phyloP scores from a whole-genome alignment of 2,888 invertebrate genomes.

The Drosophila nigricruria region DNA sequence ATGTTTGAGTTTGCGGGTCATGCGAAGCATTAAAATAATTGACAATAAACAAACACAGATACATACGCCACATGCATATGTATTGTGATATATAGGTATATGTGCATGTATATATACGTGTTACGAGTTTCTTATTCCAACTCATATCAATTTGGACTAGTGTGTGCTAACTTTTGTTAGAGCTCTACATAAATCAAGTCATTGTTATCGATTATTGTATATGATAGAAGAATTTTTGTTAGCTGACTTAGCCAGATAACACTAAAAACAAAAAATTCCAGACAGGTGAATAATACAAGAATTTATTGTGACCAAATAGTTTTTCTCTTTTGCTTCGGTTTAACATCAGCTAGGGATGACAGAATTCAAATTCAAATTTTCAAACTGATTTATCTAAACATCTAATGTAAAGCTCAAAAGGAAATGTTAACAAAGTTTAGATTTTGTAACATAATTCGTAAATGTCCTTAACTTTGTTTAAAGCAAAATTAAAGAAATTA shows the following conservation, averaged over 20 bases:
- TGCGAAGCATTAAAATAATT: slow-evolving; percentile 23
- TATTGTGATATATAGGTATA: neutral
- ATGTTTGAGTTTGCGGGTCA: slow-evolving; percentile 15
- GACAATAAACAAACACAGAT: slow-evolving; percentile 18
- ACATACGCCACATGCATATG: no score
- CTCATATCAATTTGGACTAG: neutral
- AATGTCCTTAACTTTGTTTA: neutral
- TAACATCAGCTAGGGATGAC: neutral
- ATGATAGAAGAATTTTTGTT: slow-evolving; percentile 6
- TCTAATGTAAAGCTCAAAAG: neutral
- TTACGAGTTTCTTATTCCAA: neutral
- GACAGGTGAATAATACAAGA: neutral
- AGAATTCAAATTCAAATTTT: neutral
- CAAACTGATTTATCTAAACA: neutral
- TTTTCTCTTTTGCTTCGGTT: neutral
- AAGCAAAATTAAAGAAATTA: neutral
- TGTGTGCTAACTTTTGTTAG: slow-evolving; percentile 2
- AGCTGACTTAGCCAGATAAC: slow-evolving; percentile 5
- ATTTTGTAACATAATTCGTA: neutral
- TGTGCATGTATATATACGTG: neutral
- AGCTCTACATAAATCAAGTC: slow-evolving; percentile 7
- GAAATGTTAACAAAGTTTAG: neutral
- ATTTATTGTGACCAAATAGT: neutral
- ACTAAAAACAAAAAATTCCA: slow-evolving; percentile 2
- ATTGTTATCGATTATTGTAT: slow-evolving; percentile 8